A percentile compares a stretch with the other conserved stretches of the same genome.
Evolutionary conservation across 1,140 invertebrate genomes (phyloP).

Genomic region (Papilio aristodemus): DNA sequence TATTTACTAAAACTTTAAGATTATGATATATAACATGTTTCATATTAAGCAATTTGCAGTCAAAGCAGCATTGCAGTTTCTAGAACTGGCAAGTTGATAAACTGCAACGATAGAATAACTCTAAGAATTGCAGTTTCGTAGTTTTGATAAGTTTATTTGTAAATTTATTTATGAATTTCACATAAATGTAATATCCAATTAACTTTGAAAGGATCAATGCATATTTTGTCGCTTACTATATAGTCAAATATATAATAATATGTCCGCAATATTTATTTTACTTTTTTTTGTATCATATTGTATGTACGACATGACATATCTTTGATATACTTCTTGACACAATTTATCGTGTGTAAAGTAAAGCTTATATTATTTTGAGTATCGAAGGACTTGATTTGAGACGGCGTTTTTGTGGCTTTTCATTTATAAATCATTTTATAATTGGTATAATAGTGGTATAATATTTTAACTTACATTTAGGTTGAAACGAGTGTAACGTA

Average conservation of each 20-base stretch:
- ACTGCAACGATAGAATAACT: neutral
- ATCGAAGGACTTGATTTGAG: neutral
- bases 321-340: too few species aligned
- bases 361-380: neutral
- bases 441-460: neutral
- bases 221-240: too few species aligned
- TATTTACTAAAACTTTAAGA: neutral
- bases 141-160: neutral
- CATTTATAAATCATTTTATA: neutral
- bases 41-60: neutral
- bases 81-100: constrained; percentile 5
- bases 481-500: neutral
- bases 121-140: constrained; percentile 2
- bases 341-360: too few species aligned
- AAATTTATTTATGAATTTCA: constrained; percentile 15
- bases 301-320: too few species aligned
- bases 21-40: neutral
- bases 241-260: neutral
- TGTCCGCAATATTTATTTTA: too few species aligned
- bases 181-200: constrained; percentile 9
- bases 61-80: neutral
- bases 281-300: too few species aligned
- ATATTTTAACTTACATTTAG: neutral
- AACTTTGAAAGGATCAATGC: neutral
- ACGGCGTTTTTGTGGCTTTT: neutral